Evolutionary conservation across 2,797 vertebrate genomes (phyloP), one percentile per base, ranked within the genome.

Genomic region (Sarcophilus harrisii): DNA sequence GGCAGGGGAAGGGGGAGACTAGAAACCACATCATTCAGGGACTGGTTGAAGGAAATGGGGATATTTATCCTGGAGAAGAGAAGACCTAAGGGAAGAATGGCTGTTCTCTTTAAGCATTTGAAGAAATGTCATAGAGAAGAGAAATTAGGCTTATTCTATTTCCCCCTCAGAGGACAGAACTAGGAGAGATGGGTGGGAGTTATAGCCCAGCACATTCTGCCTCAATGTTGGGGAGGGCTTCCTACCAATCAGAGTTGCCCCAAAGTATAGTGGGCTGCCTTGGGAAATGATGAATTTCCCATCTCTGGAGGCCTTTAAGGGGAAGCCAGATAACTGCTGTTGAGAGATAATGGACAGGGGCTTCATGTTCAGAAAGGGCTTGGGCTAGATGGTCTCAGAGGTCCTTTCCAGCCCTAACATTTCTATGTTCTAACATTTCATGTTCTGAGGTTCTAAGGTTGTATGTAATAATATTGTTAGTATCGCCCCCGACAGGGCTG

Each of bases 391-490:
- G 30, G n/a, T 73, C 16, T 73, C 62, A 38, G 62, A 73, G n/a
- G n/a, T 38, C 66, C 18, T n/a, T 73, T 73, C 28, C 66, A 73
- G n/a, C n/a, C 66, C 38, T 45, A 24, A 45, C 38, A 27, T 45
- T 45, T 73, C 66, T 73, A 38, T 38, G 66, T 81, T 81, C 73
- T 81, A 45, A 45, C 73, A 45, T 45, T 81, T 81, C 73, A 45
- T 45, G 73, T 81, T 81, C 73, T 81, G 73, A 81, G 73, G 73
- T 81, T 81, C 73, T 81, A 81, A 81, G 73, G 73, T 81, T 81
- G 38, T 81, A 81, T 81, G 73, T 81, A 81, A 81, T 81, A 81
- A 81, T 81, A 45, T 81, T 45, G 73, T 45, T 81, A 45, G 73
- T 81, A 45, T 81, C n/a, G 73, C 73, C 73, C 66, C 73, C 73